phyloP scores from a whole-genome alignment of 2,113 vertebrate species.

The Perca fluviatilis region DNA sequence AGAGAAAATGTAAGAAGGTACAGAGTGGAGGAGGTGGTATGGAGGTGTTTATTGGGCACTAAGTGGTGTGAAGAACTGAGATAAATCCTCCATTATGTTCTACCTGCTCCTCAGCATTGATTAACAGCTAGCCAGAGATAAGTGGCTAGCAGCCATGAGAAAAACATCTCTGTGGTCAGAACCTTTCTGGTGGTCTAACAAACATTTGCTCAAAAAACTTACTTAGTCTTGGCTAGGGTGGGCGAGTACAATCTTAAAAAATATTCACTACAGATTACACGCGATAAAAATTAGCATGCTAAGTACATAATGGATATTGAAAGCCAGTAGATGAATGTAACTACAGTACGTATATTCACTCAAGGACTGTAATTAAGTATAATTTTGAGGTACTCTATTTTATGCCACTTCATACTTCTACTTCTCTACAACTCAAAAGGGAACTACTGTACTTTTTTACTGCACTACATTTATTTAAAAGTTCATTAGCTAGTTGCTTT shows the following conservation, averaged over 20 bases:
- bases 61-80: slow-evolving; percentile 76
- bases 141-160: slow-evolving; percentile 26
- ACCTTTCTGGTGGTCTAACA: slow-evolving; percentile 4
- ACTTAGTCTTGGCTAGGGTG: not conserved
- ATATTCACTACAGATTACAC: not conserved
- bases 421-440: not conserved
- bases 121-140: slow-evolving; percentile 67
- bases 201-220: slow-evolving; percentile 16
- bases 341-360: not conserved
- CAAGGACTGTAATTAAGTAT: not conserved
- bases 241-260: not conserved
- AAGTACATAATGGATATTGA: not conserved
- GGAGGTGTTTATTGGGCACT: slow-evolving; percentile 67
- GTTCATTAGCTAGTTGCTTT: too few relatives aligned
- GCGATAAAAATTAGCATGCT: not conserved
- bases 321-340: not conserved
- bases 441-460: not conserved
- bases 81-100: slow-evolving; percentile 77
- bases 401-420: not conserved
- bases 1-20: slow-evolving; percentile 36
- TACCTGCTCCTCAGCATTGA: slow-evolving; percentile 71
- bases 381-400: not conserved
- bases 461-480: not conserved
- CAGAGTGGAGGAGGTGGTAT: slow-evolving; percentile 32
- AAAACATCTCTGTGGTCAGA: slow-evolving; percentile 34